Conservation (phyloP, 2,797 vertebrate species). For the Myripristis murdjan region DNA sequence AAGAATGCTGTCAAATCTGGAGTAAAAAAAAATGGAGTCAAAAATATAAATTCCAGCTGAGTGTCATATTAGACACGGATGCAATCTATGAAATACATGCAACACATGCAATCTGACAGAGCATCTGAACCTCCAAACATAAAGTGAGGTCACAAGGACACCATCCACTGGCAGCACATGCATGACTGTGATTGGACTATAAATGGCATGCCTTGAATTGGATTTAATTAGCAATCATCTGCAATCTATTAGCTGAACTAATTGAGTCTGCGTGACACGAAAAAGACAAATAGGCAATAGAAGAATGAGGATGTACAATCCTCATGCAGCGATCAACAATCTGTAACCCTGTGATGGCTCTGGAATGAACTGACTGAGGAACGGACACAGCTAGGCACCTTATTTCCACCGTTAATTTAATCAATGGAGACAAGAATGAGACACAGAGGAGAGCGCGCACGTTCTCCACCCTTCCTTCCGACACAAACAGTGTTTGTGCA, state of each 20-base stretch:
- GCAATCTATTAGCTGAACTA: constrained; percentile 47
- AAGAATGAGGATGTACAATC: neutral
- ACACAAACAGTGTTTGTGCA: neutral
- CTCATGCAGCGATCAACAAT: no score
- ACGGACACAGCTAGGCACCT: no score
- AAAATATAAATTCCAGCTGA: no score
- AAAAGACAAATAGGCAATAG: neutral
- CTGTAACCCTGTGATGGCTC: no score
- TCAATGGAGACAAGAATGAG: neutral
- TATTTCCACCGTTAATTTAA: no score
- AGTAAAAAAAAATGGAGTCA: no score
- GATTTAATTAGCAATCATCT: constrained; percentile 31
- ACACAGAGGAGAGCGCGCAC: neutral
- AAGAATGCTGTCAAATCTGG: no score
- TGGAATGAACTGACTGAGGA: no score
- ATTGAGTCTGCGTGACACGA: constrained; percentile 21
- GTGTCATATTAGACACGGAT: no score
- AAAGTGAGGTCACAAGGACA: constrained; percentile 15
- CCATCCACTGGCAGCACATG: constrained; percentile 1
- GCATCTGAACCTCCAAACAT: neutral
- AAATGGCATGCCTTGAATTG: neutral
- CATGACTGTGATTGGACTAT: neutral
- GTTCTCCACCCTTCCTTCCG: neutral
- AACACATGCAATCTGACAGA: constrained; percentile 16
- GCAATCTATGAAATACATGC: no score